These are phyloP conservation scores for Ceryle rudis DNA, from an alignment of 2,797 vertebrate genomes.

Conservation along the genomic window DNA sequence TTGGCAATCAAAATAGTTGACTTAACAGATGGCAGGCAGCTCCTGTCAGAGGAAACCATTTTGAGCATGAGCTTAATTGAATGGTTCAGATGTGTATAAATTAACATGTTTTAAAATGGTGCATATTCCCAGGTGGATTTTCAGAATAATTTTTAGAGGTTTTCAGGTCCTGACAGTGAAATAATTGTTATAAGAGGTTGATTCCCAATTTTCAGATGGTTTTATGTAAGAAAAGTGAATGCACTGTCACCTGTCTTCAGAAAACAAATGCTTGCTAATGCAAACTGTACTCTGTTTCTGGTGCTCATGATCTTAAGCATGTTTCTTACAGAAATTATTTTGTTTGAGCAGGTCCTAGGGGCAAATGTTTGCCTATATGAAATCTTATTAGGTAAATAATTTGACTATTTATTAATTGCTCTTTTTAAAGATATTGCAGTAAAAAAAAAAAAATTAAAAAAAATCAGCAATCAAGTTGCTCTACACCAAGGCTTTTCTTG, in stretches of 20 bases:
- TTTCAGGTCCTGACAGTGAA: background rate
- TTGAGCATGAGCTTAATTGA: constrained; percentile 70
- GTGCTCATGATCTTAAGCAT: background rate
- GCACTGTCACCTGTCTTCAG: background rate
- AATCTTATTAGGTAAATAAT: constrained; percentile 61
- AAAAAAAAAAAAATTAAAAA: background rate
- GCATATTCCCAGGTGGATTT: constrained; percentile 50
- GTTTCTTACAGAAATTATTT: constrained; percentile 36
- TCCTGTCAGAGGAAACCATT: constrained; percentile 66
- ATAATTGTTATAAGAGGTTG: background rate
- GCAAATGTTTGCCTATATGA: constrained; percentile 62
- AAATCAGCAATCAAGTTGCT: background rate
- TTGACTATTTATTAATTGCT: constrained; percentile 44
- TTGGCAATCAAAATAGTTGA: constrained; percentile 72
- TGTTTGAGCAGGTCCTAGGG: constrained; percentile 47
- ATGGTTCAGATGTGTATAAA: constrained; percentile 72
- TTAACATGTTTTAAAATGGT: constrained; percentile 74
- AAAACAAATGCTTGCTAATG: background rate
- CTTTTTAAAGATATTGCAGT: constrained; percentile 4
- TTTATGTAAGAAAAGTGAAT: background rate
- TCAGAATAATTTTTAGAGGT: background rate
- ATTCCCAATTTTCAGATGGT: background rate
- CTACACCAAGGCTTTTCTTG: background rate
- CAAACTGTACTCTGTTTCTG: background rate
- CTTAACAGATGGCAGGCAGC: constrained; percentile 77